phyloP scores from a whole-genome alignment of 2,113 vertebrate genomes.

The Pteropus alecto region DNA sequence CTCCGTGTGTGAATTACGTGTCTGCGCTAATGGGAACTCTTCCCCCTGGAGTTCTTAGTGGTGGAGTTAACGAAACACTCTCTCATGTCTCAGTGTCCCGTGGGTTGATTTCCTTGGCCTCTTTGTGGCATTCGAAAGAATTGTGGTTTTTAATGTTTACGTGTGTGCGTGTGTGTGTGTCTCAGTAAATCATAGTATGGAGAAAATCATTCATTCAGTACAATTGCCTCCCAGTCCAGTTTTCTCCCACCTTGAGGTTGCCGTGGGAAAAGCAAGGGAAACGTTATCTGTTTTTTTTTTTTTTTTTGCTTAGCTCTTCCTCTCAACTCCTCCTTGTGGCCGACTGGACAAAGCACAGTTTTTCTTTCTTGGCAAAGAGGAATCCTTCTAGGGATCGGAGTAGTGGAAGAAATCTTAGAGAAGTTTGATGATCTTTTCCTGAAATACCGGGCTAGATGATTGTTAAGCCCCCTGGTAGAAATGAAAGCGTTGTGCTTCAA shows the following conservation, averaged over 20 bases:
- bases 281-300: neutral
- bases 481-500: neutral
- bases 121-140: neutral
- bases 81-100: neutral
- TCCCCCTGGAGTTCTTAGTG: neutral
- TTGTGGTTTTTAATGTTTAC: neutral
- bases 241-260: slow-evolving; percentile 63
- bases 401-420: neutral
- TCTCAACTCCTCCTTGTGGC: slow-evolving; percentile 72
- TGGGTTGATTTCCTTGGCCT: neutral
- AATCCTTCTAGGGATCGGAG: slow-evolving; percentile 52
- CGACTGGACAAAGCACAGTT: slow-evolving; percentile 34
- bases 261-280: slow-evolving; percentile 43
- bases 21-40: neutral
- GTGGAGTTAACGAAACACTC: neutral
- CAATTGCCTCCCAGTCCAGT: neutral
- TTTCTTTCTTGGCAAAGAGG: slow-evolving; percentile 59
- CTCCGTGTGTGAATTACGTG: neutral
- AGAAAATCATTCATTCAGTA: slow-evolving; percentile 52
- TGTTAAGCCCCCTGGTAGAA: neutral
- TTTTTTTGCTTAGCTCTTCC: neutral
- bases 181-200: neutral
- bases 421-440: neutral
- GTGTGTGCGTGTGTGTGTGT: neutral
- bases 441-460: neutral